phyloP scores from a whole-genome alignment of 2,113 vertebrate species.

The zebrafish (Danio rerio) region GRCz12tu NC_133188.1:23627501-23628000 shows the following conservation, averaged over 20 bases:
- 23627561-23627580: too few relatives aligned
- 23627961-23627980: not conserved
- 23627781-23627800: conserved; percentile 42
- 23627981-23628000: too few relatives aligned
- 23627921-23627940: conserved; percentile 48
- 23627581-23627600: too few relatives aligned
- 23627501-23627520: too few relatives aligned
- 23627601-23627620: not conserved
- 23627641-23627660: not conserved
- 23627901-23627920: conserved; percentile 42
- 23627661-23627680: conserved; percentile 10
- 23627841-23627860: conserved; percentile 68
- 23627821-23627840: conserved; percentile 66
- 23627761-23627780: conserved; percentile 68
- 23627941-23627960: not conserved
- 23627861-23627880: conserved; percentile 74
- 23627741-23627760: conserved; percentile 81
- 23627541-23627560: too few relatives aligned
- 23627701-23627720: conserved; percentile 65
- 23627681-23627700: conserved; percentile 4
- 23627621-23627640: not conserved
- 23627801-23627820: conserved; percentile 63
- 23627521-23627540: too few relatives aligned
- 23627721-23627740: conserved; percentile 77
- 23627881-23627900: conserved; percentile 50